Base-by-base conservation (phyloP, 2,113 vertebrate species). In the Fulmarus glacialis region DNA sequence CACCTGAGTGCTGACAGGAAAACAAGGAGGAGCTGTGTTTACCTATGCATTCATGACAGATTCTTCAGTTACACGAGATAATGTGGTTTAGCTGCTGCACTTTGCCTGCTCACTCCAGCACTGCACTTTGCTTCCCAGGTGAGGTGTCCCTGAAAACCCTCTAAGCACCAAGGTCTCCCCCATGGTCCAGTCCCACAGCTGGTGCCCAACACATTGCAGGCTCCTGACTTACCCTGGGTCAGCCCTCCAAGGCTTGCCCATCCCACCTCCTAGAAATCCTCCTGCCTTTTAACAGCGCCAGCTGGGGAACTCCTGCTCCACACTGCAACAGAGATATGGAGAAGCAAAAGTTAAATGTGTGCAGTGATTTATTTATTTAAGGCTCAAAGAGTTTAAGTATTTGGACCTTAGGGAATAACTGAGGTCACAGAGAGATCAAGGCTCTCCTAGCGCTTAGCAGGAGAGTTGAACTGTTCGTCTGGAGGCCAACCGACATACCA, bases 241-340 rank as follows among this genome's bases (percentile, higher is more conserved):
- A 27, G 26, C 21, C 34, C 19, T 80, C 40, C 21, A 47, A 53
- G 40, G 21, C 8, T 38, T 38, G 23, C 12, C 15, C 47, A 42
- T 38, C 29, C 19, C 9, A 16, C 15, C 30, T 56, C 13, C 42
- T 34, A 27, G 56, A 58, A 75, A 63, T 34, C 20, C 13, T 77
- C 15, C 36, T 63, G 15, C 27, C 34, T 8, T 58, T 56, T 78
- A 71, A 30, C 29, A 5, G 10, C 1, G 0, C 32, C 2, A 1
- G 4, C 15, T 71, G 42, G 4, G 13, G 24, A 71, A 32, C 8
- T n/a, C 12, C 27, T 58, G 36, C 16, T 64, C 12, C 20, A 30
- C 32, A 4, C 12, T 0, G 1, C 27, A 82, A 20, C 15, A 78
- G 27, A n/a, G 48, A n/a, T 10, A 22, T 16, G 27, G 43, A 70